Percentiles rank a stretch among this genome's conserved stretches.
These are phyloP conservation scores for Siderastrea radians DNA, from an alignment of 92 coral and sea anemone genomes.

Conservation along the genomic window DNA sequence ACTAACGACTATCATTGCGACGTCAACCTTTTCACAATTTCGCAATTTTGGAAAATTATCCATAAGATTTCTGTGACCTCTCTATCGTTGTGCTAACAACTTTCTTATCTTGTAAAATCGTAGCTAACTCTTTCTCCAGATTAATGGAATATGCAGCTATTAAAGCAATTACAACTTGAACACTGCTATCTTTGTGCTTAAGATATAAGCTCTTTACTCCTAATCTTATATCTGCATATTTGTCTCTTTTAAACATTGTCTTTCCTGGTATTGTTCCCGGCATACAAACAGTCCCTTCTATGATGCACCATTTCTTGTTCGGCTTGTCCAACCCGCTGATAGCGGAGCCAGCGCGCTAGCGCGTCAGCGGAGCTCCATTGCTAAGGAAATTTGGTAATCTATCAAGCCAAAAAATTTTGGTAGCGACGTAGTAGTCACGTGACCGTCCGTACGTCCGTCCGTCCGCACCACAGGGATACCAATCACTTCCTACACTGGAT, in stretches of 20 bases:
- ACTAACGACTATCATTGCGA: neutral
- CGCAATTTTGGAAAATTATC: conserved; percentile 23
- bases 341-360: too few species aligned
- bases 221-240: conserved; percentile 9
- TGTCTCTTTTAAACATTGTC: conserved; percentile 16
- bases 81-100: conserved; percentile 9
- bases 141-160: conserved; percentile 6
- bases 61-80: conserved; percentile 13
- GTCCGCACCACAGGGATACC: too few species aligned
- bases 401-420: too few species aligned
- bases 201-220: conserved; percentile 22
- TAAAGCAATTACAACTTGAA: neutral
- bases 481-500: too few species aligned
- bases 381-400: too few species aligned
- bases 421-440: too few species aligned
- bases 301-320: conserved; percentile 20
- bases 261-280: conserved; percentile 19
- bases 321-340: too few species aligned
- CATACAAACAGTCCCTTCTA: conserved; percentile 16
- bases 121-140: conserved; percentile 14
- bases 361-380: too few species aligned
- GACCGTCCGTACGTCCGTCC: too few species aligned
- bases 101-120: conserved; percentile 1
- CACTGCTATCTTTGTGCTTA: neutral
- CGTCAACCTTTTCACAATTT: neutral